Conservation (phyloP, 2,888 invertebrate genomes). For the Eledona agricola region DNA sequence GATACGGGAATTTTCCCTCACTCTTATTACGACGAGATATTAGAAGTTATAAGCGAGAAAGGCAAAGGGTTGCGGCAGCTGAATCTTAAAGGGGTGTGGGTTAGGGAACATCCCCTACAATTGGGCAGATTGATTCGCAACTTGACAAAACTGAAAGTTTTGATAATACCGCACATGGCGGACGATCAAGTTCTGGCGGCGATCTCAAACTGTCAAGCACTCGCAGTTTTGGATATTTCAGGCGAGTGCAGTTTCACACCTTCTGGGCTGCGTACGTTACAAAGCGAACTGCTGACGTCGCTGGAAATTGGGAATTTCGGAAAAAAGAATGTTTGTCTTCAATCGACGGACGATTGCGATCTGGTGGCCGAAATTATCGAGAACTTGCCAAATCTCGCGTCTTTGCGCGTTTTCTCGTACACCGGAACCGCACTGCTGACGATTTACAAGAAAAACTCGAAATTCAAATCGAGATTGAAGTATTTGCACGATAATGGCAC, state of each 20-base stretch:
- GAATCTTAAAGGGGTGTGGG: slow-evolving; percentile 78
- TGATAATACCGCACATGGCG: slow-evolving; percentile 76
- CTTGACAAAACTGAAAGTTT: slow-evolving; percentile 67
- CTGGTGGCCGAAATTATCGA: slow-evolving; percentile 71
- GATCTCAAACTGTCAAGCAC: slow-evolving; percentile 66
- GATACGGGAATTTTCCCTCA: slow-evolving; percentile 76
- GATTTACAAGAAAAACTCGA: slow-evolving; percentile 65
- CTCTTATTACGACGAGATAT: slow-evolving; percentile 75
- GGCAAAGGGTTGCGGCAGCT: slow-evolving; percentile 71
- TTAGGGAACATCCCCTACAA: slow-evolving; percentile 72
- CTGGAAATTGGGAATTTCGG: slow-evolving; percentile 76
- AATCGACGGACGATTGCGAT: slow-evolving; percentile 55
- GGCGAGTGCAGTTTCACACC: slow-evolving; percentile 76
- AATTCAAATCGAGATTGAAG: slow-evolving; percentile 71
- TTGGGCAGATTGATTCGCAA: slow-evolving; percentile 70
- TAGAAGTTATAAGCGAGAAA: slow-evolving; percentile 71
- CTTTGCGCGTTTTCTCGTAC: slow-evolving; percentile 73
- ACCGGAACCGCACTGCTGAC: slow-evolving; percentile 71
- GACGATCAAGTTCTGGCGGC: slow-evolving; percentile 73
- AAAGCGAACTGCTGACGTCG: slow-evolving; percentile 67
- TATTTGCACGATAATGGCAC: slow-evolving; percentile 75
- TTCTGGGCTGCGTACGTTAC: slow-evolving; percentile 69
- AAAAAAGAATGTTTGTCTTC: slow-evolving; percentile 72
- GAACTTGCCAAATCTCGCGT: slow-evolving; percentile 71
- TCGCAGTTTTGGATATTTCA: slow-evolving; percentile 73